Evolutionary conservation across 2,888 invertebrate species (phyloP).

Genomic region (Ochropacha duplaris): DNA sequence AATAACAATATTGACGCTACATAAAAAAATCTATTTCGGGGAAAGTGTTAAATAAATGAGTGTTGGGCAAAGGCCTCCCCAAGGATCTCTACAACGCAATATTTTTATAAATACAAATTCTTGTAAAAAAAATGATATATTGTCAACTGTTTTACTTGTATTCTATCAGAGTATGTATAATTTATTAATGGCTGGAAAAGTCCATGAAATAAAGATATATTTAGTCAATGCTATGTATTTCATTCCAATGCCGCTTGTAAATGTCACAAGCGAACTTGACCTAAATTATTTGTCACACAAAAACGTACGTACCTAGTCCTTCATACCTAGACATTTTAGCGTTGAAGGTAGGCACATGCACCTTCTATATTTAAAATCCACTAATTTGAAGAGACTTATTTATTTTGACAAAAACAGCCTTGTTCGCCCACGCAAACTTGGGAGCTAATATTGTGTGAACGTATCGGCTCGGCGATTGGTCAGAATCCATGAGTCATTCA

Average conservation of each 20-base stretch:
- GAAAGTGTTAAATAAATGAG: no score
- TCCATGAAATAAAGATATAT: background rate
- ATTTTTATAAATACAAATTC: no score
- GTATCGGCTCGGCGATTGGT: slow-evolving; percentile 48
- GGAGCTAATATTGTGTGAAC: slow-evolving; percentile 59
- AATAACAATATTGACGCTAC: no score
- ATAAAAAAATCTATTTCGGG: no score
- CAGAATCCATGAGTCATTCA: slow-evolving; percentile 60
- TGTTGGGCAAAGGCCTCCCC: no score
- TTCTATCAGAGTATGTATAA: no score
- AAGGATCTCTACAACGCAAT: no score
- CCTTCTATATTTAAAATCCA: slow-evolving; percentile 56
- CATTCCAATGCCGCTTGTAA: slow-evolving; percentile 4
- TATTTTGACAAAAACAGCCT: slow-evolving; percentile 71
- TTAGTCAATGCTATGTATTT: background rate
- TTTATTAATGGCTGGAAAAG: background rate
- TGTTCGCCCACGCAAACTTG: slow-evolving; percentile 71
- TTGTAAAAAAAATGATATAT: no score
- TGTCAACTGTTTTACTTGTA: no score
- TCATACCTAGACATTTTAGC: slow-evolving; percentile 18
- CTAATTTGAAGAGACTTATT: slow-evolving; percentile 58
- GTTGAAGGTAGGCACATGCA: slow-evolving; percentile 34
- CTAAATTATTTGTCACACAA: slow-evolving; percentile 35
- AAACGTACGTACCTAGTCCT: slow-evolving; percentile 20
- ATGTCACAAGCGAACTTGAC: slow-evolving; percentile 36